Percentiles rank a stretch among this genome's conserved stretches.
Evolutionary conservation across 1,140 invertebrate species (phyloP).

Genomic region (Drosophila nannoptera): DNA sequence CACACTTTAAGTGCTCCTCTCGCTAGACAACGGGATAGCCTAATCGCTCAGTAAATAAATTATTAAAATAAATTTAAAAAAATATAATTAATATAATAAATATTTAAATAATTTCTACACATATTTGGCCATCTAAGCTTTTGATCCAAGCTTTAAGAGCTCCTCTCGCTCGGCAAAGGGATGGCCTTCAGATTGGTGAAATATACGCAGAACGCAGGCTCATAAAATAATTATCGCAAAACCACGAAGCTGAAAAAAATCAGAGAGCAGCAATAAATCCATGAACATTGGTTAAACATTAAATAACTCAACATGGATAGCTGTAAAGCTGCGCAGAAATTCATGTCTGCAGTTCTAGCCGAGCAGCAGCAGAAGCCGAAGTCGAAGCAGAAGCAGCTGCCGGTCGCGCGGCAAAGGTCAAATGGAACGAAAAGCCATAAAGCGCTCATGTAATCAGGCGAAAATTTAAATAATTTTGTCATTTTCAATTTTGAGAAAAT

Average conservation of each 20-base stretch:
- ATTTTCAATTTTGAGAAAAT: slow-evolving; percentile 37
- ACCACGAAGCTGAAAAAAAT: not conserved
- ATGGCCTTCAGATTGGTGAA: not conserved
- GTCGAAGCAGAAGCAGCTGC: too few relatives aligned
- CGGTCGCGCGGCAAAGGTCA: slow-evolving; percentile 44
- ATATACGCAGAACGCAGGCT: not conserved
- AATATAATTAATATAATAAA: not conserved
- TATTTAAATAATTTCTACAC: too few relatives aligned
- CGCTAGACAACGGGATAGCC: too few relatives aligned
- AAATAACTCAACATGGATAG: slow-evolving; percentile 32
- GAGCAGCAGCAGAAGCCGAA: too few relatives aligned
- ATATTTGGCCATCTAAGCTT: too few relatives aligned
- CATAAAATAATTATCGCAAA: slow-evolving; percentile 4
- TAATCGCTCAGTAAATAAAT: too few relatives aligned
- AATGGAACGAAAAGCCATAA: slow-evolving; percentile 42
- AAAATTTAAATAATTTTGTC: slow-evolving; percentile 69
- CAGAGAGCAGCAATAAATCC: slow-evolving; percentile 37
- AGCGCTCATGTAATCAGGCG: slow-evolving; percentile 46
- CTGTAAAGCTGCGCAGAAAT: slow-evolving; percentile 49
- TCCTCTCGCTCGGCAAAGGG: too few relatives aligned
- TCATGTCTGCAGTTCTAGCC: slow-evolving; percentile 32
- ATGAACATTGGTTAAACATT: slow-evolving; percentile 20
- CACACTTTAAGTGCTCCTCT: too few relatives aligned
- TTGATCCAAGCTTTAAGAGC: too few relatives aligned
- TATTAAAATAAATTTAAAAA: too few relatives aligned